phyloP scores from a whole-genome alignment of 2,888 invertebrate species.

The Xylocampa areola region DNA sequence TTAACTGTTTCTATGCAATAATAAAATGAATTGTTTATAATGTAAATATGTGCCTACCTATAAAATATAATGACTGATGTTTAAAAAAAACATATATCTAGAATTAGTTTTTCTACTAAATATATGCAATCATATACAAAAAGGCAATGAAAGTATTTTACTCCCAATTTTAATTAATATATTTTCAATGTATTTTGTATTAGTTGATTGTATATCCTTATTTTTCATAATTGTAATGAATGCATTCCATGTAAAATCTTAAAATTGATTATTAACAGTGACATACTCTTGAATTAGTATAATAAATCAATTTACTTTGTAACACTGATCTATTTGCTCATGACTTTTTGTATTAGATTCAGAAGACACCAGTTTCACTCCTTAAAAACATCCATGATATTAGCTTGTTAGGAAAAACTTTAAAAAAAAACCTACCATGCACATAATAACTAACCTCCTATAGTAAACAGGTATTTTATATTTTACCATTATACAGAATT shows the following conservation, averaged over 20 bases:
- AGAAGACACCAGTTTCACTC: conserved; percentile 19
- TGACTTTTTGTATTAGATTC: conserved; percentile 33
- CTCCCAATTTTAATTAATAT: conserved; percentile 8
- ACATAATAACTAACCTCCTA: too few species aligned
- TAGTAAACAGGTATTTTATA: too few species aligned
- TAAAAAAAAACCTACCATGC: too few species aligned
- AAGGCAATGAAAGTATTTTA: conserved; percentile 25
- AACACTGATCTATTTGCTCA: conserved; percentile 38
- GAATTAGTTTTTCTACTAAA: conserved; percentile 60
- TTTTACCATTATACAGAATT: too few species aligned
- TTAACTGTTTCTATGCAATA: conserved; percentile 40
- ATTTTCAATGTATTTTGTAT: conserved; percentile 20
- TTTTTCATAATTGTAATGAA: conserved; percentile 37
- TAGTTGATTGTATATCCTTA: conserved; percentile 16
- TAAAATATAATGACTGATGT: conserved; percentile 59
- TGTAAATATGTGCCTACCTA: conserved; percentile 60
- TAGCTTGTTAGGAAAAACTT: too few species aligned
- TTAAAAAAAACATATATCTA: conserved; percentile 44
- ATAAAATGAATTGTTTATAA: conserved; percentile 43
- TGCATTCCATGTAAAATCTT: conserved; percentile 53
- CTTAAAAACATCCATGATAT: conserved; percentile 4
- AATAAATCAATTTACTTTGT: conserved; percentile 17
- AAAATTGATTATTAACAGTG: conserved; percentile 12
- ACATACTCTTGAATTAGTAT: conserved; percentile 22
- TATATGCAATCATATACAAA: conserved; percentile 32